A percentile compares a stretch with the other conserved stretches of the same genome.
These are phyloP conservation scores for Clistopyga incitator DNA, from an alignment of 2,888 invertebrate genomes.

Conservation along the genomic window DNA sequence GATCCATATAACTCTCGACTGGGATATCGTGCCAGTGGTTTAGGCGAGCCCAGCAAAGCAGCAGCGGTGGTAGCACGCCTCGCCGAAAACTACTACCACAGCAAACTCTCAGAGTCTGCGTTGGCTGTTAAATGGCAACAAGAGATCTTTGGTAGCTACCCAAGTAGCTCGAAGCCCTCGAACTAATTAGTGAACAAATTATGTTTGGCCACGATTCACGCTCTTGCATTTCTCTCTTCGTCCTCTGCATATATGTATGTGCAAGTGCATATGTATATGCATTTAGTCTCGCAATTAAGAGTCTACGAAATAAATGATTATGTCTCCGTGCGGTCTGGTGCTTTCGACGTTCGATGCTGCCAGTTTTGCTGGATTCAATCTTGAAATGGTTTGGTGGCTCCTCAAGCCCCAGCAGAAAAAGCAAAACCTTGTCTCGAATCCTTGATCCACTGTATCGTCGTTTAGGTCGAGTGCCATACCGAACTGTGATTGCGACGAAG, in stretches of 20 bases:
- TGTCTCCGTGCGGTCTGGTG: conserved; percentile 57
- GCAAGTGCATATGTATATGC: not conserved
- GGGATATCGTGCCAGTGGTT: conserved; percentile 29
- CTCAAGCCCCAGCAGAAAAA: not conserved
- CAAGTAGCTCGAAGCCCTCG: conserved; percentile 41
- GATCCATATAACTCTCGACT: conserved; percentile 23
- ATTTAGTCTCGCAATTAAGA: conserved; percentile 77
- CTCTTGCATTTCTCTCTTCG: conserved; percentile 5
- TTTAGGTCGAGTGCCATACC: not conserved
- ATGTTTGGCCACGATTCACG: conserved; percentile 73
- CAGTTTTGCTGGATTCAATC: conserved; percentile 79
- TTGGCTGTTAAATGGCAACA: conserved; percentile 38
- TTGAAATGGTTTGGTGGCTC: conserved; percentile 72
- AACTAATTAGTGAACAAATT: conserved; percentile 81
- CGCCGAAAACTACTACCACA: conserved; percentile 19
- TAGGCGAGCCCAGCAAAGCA: conserved; percentile 22
- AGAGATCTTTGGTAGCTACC: conserved; percentile 40
- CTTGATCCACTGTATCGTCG: conserved; percentile 3
- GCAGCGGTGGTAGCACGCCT: not conserved
- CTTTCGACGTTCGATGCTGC: conserved; percentile 18
- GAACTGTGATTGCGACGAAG: conserved; percentile 1
- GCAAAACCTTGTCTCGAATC: not conserved
- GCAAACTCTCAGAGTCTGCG: not conserved
- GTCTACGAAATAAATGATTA: conserved; percentile 82
- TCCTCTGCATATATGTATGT: not conserved